Evolutionary conservation across 30 jellyfish, hydroid and myxozoan species (phyloP), one percentile per base, ranked within the genome.

Genomic region (Calvadosia cruxmelitensis): DNA sequence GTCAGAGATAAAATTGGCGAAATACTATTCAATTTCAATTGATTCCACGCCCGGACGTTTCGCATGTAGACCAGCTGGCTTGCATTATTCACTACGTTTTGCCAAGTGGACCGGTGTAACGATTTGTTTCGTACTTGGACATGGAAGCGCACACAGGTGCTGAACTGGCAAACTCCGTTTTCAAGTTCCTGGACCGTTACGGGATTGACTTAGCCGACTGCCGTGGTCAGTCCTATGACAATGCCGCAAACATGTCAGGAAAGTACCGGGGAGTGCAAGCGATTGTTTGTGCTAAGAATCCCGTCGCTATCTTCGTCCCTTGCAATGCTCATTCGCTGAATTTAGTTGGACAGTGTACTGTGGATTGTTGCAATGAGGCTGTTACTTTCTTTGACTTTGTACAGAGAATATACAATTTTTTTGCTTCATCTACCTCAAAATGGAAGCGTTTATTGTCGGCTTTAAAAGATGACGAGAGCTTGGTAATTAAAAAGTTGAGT

Each of bases 331-430:
- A 64, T 48, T 64, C 72, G 48, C 29, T 29, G 48, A 64, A 64
- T 12, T 48, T 64, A 23, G 57, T 42, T 42, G 57, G 57, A 5
- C 69, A 57, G 33, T 67, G 49, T 31, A 71, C 77, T 24, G 77
- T 67, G 77, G 77, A 67, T 67, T 33, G 77, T 67, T 67, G 77
- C 71, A 28, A 23, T 67, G 77, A 67, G 34, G 77, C 71, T 23
- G 77, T 33, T 67, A 28, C 71, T 28, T 67, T 31, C 69, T 67
- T 64, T n/a, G 28, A 20, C 24, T 64, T 35, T 64, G 2, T 64
- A 35, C 42, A 64, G 48, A 33, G 29, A 23, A 26, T 27, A 64
- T 35, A 64, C 48, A 64, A 10, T 42, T 42, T 42, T 42, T 42
- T 42, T 42, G 10, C 57, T 42, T 5, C 10, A 5, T 42, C 57